Evolutionary conservation across 35 echinoderm and acorn worm genomes (phyloP), one percentile per base, ranked within the genome.

Genomic region (Ophiothrix spiculata): DNA sequence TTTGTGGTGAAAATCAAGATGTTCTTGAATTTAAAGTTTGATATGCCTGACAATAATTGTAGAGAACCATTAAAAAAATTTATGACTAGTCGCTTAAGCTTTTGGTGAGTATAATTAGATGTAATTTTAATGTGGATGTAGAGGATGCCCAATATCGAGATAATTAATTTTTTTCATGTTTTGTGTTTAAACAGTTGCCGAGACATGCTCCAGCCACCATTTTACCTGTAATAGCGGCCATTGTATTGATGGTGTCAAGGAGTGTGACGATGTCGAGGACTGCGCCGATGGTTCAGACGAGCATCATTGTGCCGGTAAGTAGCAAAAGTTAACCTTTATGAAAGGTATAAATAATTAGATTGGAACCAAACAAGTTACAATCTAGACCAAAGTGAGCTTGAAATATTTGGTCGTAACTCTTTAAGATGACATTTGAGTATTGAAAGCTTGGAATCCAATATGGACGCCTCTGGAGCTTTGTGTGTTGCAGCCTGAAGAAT

Each of bases 231-330:
- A 76, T 40, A 79, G 88, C 74, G 91, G 91, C 16, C 1, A 60
- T 1, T 93, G 91, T 38, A 82, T 93, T 11, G 54, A 39, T 19
- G 69, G 81, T 15, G 25, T 32, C 42, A 41, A 78, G 28, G 85
- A 77, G 35, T 93, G 91, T 76, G 64, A 93, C 45, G 74, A 74
- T 17, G 35, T 39, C 28, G 73, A 28, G 6, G 77, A 93, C 56
- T 93, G 91, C 40, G 10, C 37, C 19, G 91, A 93, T 79, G 81
- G 86, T n/a, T 88, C 79, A 39, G 91, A 93, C 79, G 91, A 93
- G 79, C 32, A 31, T 6, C 17, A 83, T 1, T 90, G 88, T 63
- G 28, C 31, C 56, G 49, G 88, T 90, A 37, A 90, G 81, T 77
- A 31, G 6, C n/a, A n/a, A n/a, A n/a, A n/a, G n/a, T n/a, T n/a